phyloP scores from a whole-genome alignment of 2,888 invertebrate species.

The Ectemnius lituratus region DNA sequence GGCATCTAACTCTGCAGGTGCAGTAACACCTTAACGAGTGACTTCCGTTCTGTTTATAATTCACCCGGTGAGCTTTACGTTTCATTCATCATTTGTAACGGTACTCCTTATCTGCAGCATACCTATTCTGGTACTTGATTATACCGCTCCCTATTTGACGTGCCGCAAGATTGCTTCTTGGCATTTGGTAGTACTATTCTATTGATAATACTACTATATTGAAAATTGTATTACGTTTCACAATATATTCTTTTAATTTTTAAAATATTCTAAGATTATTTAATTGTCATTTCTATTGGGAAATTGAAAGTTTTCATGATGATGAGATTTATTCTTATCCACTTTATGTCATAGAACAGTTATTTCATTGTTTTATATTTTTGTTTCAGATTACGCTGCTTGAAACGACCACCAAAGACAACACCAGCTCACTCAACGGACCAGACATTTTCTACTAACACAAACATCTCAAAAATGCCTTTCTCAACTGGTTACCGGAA shows the following conservation, averaged over 20 bases:
- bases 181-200: too few relatives aligned
- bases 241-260: too few relatives aligned
- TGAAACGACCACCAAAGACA: not conserved
- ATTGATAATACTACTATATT: too few relatives aligned
- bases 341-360: not conserved
- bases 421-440: not conserved
- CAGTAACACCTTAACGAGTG: slow-evolving; percentile 47
- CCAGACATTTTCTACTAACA: not conserved
- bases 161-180: too few relatives aligned
- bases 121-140: not conserved
- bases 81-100: slow-evolving; percentile 53
- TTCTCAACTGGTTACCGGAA: not conserved
- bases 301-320: too few relatives aligned
- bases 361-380: not conserved
- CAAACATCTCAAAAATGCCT: not conserved
- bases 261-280: too few relatives aligned
- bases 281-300: too few relatives aligned
- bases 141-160: too few relatives aligned
- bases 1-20: slow-evolving; percentile 48
- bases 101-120: slow-evolving; percentile 27
- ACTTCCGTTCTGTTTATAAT: slow-evolving; percentile 57
- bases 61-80: slow-evolving; percentile 40
- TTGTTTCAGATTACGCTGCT: not conserved
- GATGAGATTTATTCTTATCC: too few relatives aligned
- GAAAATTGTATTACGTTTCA: too few relatives aligned